Base-by-base conservation (phyloP, 1,140 invertebrate genomes). In the Ceratoteleas bidentatus region DNA sequence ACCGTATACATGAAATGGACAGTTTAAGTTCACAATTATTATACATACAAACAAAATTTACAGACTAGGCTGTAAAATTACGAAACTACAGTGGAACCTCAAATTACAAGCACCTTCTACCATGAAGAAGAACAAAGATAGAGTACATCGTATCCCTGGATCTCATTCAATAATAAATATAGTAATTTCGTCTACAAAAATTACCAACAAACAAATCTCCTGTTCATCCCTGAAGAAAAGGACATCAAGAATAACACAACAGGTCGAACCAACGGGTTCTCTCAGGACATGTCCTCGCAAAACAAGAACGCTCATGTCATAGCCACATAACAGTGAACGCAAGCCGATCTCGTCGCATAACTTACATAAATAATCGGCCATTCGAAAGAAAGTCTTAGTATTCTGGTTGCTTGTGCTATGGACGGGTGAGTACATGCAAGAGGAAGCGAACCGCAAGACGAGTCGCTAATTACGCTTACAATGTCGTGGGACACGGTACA, bases 321-420 rank as follows among this genome's bases (percentile, higher is more conserved):
- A 47, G 13, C 40, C 14, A 32, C 16, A 13, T 24, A 47, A 36
- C 10, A 24, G 6, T 45, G 49, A 68, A 68, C 57, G 45, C 7
- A 70, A 80, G 50, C 16, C 57, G 10, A 57, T 43, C 32, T 54
- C 47, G 32, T 79, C 66, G 54, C 54, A 32, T 58, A 74, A 76
- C 14, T 68, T 49, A 66, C 11, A 60, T 38, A 75, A 72, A 82
- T 62, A 73, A 68, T 53, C 3, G 13, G 34, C 56, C 16, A 33
- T 64, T 10, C 14, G 40, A 69, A 77, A 77, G 2, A 73, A 77
- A 74, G 69, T 73, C 57, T 78, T 75, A 69, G 57, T 69, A 38
- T 69, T 69, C 40, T 58, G 43, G 85, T 83, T 85, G 85, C 87
- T 89, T 87, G 84, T 88, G 89, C 88, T 88, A 88, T 89, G 87